Base-by-base conservation (phyloP, 2,888 invertebrate genomes). In the Stenolophus ochropezus region DNA sequence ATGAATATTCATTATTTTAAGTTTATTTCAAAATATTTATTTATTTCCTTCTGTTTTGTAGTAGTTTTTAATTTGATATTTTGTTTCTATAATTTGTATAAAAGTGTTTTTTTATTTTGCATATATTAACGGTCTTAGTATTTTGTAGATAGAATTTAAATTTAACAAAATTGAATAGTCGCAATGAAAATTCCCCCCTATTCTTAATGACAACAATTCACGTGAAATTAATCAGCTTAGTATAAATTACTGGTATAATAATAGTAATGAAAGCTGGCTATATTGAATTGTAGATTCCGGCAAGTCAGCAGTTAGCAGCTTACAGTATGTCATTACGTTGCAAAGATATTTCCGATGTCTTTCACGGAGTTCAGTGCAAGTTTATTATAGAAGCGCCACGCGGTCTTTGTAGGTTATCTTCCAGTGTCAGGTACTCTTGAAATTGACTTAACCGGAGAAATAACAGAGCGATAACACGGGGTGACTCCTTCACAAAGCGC, bases 371-470 rank as follows among this genome's bases (percentile, higher is more conserved):
- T 21, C 23, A 23, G 25, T 61, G 25, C 23, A 61, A 61, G 61
- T 61, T 61, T 61, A 61, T 61, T 58, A 58, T 23, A 61, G 61
- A 61, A 61, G 23, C 61, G 61, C 16, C 25, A 53, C 18, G 6
- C 53, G 61, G 61, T 4, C 61, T 61, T 61, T 61, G 61, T 23
- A 61, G 61, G 61, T 61, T 61, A 61, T 61, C 61, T 61, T 25
- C 21, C 61, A n/a, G 56, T 56, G 56, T 56, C 56, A 56, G 56
- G 56, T 56, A 56, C 21, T 20, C 21, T 61, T 25, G 23, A 25
- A 61, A 61, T 25, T 61, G 61, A 61, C 61, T 61, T 61, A 61
- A 61, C 25, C 61, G 61, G n/a, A 61, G 61, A 61, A 61, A 61
- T 61, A 61, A 56, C 21, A 56, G 11, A 20, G 56, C 56, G 56